These are phyloP conservation scores for Hemibagrus wyckioides DNA, from an alignment of 2,113 vertebrate genomes.

Conservation along the genomic window DNA sequence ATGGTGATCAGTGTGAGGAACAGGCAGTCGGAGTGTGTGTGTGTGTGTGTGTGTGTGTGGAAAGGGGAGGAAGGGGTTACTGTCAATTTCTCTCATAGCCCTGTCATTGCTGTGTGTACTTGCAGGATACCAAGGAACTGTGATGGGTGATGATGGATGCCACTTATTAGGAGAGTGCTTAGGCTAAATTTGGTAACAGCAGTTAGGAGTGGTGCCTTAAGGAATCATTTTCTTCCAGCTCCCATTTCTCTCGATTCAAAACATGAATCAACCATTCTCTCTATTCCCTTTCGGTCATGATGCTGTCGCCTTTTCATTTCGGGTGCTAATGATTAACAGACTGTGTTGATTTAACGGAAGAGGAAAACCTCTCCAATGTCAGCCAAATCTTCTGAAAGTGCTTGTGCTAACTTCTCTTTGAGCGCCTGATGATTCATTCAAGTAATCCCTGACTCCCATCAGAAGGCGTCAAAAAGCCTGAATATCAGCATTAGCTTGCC, in stretches of 20 bases:
- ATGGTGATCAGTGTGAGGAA: constrained; percentile 50
- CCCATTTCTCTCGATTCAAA: constrained; percentile 15
- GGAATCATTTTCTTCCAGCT: constrained; percentile 35
- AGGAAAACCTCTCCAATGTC: constrained; percentile 43
- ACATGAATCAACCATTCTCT: constrained; percentile 17
- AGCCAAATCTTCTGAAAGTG: constrained; percentile 25
- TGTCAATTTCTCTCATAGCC: constrained; percentile 25
- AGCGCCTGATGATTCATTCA: constrained; percentile 46
- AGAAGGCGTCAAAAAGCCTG: constrained; percentile 27
- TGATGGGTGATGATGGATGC: constrained; percentile 22
- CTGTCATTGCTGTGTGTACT: constrained; percentile 21
- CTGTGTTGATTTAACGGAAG: constrained; percentile 29
- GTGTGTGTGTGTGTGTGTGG: constrained; percentile 8
- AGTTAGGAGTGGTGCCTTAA: constrained; percentile 30
- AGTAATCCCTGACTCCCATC: constrained; percentile 13
- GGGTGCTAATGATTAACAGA: constrained; percentile 46
- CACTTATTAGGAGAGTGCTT: constrained; percentile 18
- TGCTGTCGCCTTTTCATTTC: constrained; percentile 49
- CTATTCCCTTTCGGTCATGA: constrained; percentile 46
- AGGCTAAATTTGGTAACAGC: constrained; percentile 13
- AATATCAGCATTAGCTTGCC: constrained; percentile 22
- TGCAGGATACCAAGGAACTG: background rate
- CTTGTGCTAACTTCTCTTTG: constrained; percentile 11
- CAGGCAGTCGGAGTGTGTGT: constrained; percentile 26
- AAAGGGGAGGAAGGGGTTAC: background rate